Evolutionary conservation across 2,888 invertebrate genomes (phyloP), one percentile per base, ranked within the genome.

Genomic region (Microctonus aethiopoides): DNA sequence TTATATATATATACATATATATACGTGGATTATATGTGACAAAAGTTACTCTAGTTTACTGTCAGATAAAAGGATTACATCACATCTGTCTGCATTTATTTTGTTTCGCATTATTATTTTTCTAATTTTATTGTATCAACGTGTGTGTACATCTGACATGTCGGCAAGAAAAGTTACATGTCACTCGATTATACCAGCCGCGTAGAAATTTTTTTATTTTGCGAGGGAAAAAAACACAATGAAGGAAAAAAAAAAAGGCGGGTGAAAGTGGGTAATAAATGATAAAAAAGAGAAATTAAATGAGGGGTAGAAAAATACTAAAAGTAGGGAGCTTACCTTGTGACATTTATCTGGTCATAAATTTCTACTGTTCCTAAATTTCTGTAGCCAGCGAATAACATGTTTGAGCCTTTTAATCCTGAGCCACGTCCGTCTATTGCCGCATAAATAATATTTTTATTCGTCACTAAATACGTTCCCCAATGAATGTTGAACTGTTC

Each of bases 401-500:
- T 91, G 63, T 90, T 90, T 77, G 96, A 94, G 29, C 98, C 98
- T 77, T 94, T 91, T 62, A 94, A 89, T 0, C 95, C 96, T 0
- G 96, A 93, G 7, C 98, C 98, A 67, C 98, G 89, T 0, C 94
- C 95, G 88, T 99, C 98, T 72, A 98, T 96, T 75, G 91, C 91
- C 0, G 94, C 96, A 77, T 96, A 93, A 70, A 97, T 94, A 75
- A 96, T 92, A 77, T 93, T 93, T 86, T 93, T 93, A 72, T 94
- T 93, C 20, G 94, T 92, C 20, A 94, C 92, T 60, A 98, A 89
- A 79, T 96, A 97, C 46, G 94, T 92, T 69, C 95, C 95, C 96
- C 97, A 97, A 83, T 94, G 94, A 22, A 97, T 83, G 73, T 89
- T 89, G 90, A 95, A 98, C 81, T 91, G 91, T 79, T 95, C 93